Conservation (phyloP, 1,140 invertebrate species). For the Dendroctonus valens region DNA sequence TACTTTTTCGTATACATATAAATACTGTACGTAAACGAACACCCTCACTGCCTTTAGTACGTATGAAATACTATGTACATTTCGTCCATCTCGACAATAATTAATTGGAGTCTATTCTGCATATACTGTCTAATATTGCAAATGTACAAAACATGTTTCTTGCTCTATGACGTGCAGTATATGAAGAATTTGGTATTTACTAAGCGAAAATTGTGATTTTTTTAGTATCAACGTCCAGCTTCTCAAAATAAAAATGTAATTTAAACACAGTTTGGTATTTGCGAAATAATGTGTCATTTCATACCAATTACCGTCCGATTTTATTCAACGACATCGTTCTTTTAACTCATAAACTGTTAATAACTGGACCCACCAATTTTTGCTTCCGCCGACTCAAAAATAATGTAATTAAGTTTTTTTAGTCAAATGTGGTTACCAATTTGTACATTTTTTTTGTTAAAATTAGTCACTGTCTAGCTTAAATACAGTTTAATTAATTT, state of each 20-base stretch:
- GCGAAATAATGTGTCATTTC: background rate
- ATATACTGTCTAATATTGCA: too few relatives aligned
- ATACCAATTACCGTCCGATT: background rate
- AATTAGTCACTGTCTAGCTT: slow-evolving; percentile 25
- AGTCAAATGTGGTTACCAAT: slow-evolving; percentile 45
- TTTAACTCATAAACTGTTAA: too few relatives aligned
- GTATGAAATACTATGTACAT: background rate
- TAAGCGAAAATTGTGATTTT: too few relatives aligned
- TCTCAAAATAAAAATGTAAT: background rate
- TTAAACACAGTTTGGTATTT: slow-evolving; percentile 2
- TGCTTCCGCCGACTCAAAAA: slow-evolving; percentile 1
- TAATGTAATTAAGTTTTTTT: slow-evolving; percentile 33
- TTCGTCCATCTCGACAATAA: background rate
- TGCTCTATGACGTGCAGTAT: too few relatives aligned
- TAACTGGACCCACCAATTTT: background rate
- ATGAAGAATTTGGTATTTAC: too few relatives aligned
- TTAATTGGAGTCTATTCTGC: background rate
- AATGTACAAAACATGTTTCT: too few relatives aligned
- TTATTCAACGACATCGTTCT: too few relatives aligned
- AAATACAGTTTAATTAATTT: slow-evolving; percentile 20
- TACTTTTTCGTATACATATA: background rate
- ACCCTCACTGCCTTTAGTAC: background rate
- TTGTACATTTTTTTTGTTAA: slow-evolving; percentile 35
- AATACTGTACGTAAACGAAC: background rate
- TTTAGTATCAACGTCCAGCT: too few relatives aligned